Conservation (phyloP, 2,797 vertebrate species). For the Lerista edwardsae region DNA sequence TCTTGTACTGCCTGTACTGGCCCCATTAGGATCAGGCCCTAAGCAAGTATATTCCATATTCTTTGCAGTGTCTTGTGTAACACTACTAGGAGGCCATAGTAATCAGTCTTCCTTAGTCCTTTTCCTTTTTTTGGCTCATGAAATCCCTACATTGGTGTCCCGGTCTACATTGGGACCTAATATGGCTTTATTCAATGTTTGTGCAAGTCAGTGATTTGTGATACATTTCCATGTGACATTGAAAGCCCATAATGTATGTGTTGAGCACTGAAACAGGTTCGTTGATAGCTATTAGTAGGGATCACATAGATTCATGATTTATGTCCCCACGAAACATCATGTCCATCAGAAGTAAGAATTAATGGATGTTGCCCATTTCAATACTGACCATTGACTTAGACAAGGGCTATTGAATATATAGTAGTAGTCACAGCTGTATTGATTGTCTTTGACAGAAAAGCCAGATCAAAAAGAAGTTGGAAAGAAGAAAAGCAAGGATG, state of each 20-base stretch:
- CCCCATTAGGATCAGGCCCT: too few species aligned
- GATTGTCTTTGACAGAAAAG: constrained; percentile 69
- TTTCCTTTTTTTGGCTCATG: neutral
- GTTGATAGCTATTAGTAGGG: neutral
- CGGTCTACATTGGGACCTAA: neutral
- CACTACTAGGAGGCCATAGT: neutral
- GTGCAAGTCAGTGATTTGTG: neutral
- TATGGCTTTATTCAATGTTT: neutral
- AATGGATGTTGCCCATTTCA: neutral
- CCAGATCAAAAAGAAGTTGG: constrained; percentile 71
- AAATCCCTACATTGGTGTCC: neutral
- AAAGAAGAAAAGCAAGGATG: constrained; percentile 76
- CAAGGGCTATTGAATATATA: neutral
- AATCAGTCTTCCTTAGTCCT: neutral
- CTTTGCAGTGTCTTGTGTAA: neutral
- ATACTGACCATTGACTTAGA: neutral
- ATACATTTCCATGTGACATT: too few species aligned
- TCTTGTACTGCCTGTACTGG: too few species aligned
- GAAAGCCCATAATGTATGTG: neutral
- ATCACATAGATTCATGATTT: neutral
- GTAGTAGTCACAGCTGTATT: constrained; percentile 6
- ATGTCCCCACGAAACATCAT: neutral
- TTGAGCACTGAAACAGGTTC: neutral
- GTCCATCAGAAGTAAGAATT: neutral
- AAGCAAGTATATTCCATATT: neutral